Evolutionary conservation across 2,888 invertebrate genomes (phyloP).

Genomic region (Romanomermis culicivorax): DNA sequence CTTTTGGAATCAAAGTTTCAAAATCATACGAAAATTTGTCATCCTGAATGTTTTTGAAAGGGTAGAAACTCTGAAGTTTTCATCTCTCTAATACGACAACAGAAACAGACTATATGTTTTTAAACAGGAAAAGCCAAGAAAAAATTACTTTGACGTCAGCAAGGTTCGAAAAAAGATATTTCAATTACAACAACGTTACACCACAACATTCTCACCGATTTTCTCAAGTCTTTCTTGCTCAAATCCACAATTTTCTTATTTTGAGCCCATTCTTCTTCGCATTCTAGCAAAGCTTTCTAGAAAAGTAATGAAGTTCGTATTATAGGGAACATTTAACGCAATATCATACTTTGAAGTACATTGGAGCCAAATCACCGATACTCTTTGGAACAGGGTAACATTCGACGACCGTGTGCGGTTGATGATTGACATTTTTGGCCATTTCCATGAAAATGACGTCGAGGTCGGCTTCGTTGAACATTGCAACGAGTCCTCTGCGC

Average conservation of each 20-base stretch:
- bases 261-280: slow-evolving; percentile 77
- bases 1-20: too few relatives aligned
- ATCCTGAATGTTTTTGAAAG: too few relatives aligned
- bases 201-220: slow-evolving; percentile 37
- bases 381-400: slow-evolving; percentile 67
- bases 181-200: too few relatives aligned
- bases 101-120: too few relatives aligned
- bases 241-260: slow-evolving; percentile 72
- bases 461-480: slow-evolving; percentile 48
- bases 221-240: slow-evolving; percentile 43
- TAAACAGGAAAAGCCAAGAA: too few relatives aligned
- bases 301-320: slow-evolving; percentile 13
- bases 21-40: too few relatives aligned
- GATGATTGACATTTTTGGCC: slow-evolving; percentile 47
- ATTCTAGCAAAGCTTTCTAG: slow-evolving; percentile 75
- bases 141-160: too few relatives aligned
- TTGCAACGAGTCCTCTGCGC: slow-evolving; percentile 50
- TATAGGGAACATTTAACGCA: neutral
- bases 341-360: slow-evolving; percentile 64
- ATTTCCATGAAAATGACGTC: slow-evolving; percentile 79
- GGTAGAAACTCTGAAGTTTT: too few relatives aligned
- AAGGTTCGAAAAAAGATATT: too few relatives aligned
- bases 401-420: slow-evolving; percentile 64
- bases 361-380: slow-evolving; percentile 65
- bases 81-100: too few relatives aligned